phyloP scores from a whole-genome alignment of 2,888 invertebrate species.

The Galerucella nymphaeae region DNA sequence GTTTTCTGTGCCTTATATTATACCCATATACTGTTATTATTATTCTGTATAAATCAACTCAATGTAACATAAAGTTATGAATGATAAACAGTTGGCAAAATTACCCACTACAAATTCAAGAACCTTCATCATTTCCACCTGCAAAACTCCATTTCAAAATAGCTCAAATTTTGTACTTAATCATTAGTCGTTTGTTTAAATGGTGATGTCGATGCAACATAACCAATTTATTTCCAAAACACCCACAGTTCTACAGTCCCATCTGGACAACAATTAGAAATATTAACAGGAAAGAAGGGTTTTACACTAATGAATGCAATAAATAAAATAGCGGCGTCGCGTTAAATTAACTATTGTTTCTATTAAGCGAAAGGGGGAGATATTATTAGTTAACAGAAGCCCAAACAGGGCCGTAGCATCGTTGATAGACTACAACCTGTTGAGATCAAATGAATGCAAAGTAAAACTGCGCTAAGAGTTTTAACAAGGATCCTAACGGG shows the following conservation, averaged over 20 bases:
- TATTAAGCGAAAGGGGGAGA: constrained; percentile 20
- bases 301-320: constrained; percentile 29
- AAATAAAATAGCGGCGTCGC: constrained; percentile 23
- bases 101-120: no score
- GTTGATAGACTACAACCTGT: no score
- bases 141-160: neutral
- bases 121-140: neutral
- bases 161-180: neutral
- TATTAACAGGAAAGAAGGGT: constrained; percentile 28
- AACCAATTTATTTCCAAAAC: neutral
- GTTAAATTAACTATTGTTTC: constrained; percentile 29
- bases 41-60: no score
- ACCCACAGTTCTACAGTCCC: neutral
- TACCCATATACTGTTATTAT: no score
- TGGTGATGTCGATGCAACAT: neutral
- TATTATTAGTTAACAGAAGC: neutral
- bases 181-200: constrained; percentile 3
- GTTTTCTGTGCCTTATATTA: no score
- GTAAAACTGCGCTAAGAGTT: no score
- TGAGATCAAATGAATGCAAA: no score
- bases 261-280: constrained; percentile 27
- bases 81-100: no score
- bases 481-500: no score
- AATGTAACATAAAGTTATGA: no score
- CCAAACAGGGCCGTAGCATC: neutral